These are phyloP conservation scores for Sterrhoptilus dennistouni DNA, from an alignment of 2,113 vertebrate genomes.

Conservation along the genomic window DNA sequence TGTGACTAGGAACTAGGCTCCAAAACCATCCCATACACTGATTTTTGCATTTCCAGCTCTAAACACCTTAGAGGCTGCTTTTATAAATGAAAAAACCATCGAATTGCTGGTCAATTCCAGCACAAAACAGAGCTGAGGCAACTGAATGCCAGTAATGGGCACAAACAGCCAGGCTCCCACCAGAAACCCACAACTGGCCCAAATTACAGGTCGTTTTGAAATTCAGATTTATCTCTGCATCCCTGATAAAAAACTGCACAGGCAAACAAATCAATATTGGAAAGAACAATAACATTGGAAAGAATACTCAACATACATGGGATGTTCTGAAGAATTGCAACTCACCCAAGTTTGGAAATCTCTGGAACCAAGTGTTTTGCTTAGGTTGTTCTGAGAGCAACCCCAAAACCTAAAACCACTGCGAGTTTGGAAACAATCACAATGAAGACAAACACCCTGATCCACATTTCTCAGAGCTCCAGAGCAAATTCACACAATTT, in stretches of 20 bases:
- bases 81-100: fast-evolving
- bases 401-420: not conserved
- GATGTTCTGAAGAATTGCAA: not conserved
- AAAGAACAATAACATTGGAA: not conserved
- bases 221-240: not conserved
- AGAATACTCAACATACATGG: fast-evolving
- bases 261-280: not conserved
- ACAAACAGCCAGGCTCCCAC: not conserved
- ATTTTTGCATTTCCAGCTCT: not conserved
- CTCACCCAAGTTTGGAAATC: not conserved
- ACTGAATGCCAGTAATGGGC: not conserved
- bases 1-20: not conserved
- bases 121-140: not conserved
- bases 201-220: not conserved
- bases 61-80: not conserved
- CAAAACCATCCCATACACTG: fast-evolving
- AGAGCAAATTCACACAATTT: not conserved
- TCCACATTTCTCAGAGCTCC: not conserved
- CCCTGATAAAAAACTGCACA: too few species aligned
- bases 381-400: not conserved
- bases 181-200: not conserved
- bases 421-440: not conserved
- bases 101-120: not conserved
- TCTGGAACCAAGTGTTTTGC: not conserved
- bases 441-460: fast-evolving